Base-by-base conservation (phyloP, 2,113 vertebrate species). In the Podocnemis expansa region DNA sequence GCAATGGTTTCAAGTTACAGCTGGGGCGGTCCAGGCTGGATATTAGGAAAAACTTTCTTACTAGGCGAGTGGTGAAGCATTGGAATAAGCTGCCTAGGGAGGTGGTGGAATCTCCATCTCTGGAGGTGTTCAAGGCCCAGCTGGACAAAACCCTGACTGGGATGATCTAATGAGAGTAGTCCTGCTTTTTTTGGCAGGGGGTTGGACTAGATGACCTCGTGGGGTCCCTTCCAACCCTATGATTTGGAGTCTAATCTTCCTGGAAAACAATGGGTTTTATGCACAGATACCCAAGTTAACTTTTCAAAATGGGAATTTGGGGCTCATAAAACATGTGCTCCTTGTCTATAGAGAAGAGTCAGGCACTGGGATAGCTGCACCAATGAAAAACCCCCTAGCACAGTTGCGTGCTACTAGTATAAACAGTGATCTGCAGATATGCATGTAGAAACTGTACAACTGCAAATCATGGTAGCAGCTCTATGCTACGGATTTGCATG, bases 341-440 rank as follows among this genome's bases (percentile, higher is more conserved):
- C 27, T 87, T 29, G 41, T 45, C 54, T 19, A 45, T 6, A 0
- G 2, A 24, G 79, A 73, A 49, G 60, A 51, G 7, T 38, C 21
- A 1, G 2, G 75, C 16, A 6, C 34, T 41, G 70, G 13, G 0
- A 2, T 8, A 25, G 87, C 84, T 63, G 80, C 41, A 1, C 24
- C 60, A 78, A 2, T 0, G 3, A 12, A 63, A 84, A 58, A n/a
- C n/a, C 5, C 22, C n/a, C 49, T 0, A 0, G 5, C 1, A 12
- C 0, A 0, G 75, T 73, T 3, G 0, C 51, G 38, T 12, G 78
- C 54, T 88, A 21, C 56, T 16, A 2, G 12, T 2, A 52, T 63
- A 54, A 0, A 0, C 38, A 56, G 82, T 25, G 12, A 27, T 12
- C 5, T 75, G 10, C 21, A 75, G 22, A 21, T 75, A 75, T 0